Evolutionary conservation across 2,888 invertebrate genomes (phyloP).

Genomic region (Rhopalosiphum nymphaeae): DNA sequence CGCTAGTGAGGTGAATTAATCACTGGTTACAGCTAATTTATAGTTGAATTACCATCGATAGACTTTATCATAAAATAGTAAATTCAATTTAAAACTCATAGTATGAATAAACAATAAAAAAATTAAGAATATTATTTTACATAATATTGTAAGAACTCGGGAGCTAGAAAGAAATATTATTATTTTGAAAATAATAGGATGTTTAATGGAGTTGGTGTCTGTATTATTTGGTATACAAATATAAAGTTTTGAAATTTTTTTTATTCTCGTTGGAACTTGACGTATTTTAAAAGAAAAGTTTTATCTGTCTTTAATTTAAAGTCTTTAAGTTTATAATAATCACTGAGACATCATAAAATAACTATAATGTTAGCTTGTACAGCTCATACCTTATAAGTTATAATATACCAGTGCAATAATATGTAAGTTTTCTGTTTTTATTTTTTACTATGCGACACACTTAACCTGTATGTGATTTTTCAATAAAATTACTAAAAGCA

Average conservation of each 20-base stretch:
- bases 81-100: not conserved
- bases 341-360: not conserved
- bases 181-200: not conserved
- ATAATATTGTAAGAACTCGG: not conserved
- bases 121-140: not conserved
- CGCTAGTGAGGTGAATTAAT: too few relatives aligned
- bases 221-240: not conserved
- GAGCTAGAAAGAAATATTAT: not conserved
- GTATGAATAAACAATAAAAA: not conserved
- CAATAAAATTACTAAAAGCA: not conserved
- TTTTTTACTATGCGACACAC: not conserved
- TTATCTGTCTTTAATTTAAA: conserved; percentile 12
- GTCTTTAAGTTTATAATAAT: conserved; percentile 6
- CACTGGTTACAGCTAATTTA: too few relatives aligned
- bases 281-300: conserved; percentile 4
- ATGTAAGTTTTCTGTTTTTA: not conserved
- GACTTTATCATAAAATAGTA: not conserved
- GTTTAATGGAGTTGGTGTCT: not conserved
- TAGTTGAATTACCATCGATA: too few relatives aligned
- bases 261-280: not conserved
- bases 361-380: not conserved
- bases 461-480: not conserved
- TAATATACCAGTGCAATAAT: not conserved
- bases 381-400: not conserved
- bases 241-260: conserved; percentile 16